Percentiles rank a stretch among this genome's conserved stretches.
phyloP scores from a whole-genome alignment of 2,888 invertebrate genomes.

The Oscheius sp. region DNA sequence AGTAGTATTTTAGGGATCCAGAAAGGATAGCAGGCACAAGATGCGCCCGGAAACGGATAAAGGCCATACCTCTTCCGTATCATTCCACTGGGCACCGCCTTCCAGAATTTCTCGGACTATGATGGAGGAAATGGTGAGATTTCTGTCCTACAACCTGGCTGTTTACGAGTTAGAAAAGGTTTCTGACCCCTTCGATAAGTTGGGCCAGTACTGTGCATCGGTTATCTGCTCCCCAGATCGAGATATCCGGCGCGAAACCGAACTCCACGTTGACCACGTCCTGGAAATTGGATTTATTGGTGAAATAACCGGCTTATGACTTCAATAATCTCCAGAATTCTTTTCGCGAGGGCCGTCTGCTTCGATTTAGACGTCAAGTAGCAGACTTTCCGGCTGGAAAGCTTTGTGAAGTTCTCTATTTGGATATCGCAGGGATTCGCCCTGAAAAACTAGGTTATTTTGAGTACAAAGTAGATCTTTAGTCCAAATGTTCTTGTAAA shows the following conservation, averaged over 20 bases:
- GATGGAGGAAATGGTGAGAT: not conserved
- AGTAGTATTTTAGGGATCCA: too few relatives aligned
- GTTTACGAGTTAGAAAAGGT: not conserved
- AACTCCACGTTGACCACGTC: slow-evolving; percentile 28
- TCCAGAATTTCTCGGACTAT: slow-evolving; percentile 9
- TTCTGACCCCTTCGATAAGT: not conserved
- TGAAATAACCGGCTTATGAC: not conserved
- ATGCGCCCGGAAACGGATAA: not conserved
- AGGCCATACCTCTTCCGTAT: not conserved
- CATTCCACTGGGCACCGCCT: slow-evolving; percentile 20
- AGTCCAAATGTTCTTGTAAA: not conserved
- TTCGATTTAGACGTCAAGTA: not conserved
- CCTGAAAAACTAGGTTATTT: not conserved
- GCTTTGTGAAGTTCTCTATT: not conserved
- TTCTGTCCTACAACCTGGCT: not conserved
- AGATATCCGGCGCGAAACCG: slow-evolving; percentile 26
- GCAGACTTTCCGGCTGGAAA: not conserved
- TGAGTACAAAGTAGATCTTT: not conserved
- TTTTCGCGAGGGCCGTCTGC: not conserved
- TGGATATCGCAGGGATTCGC: not conserved
- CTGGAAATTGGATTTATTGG: slow-evolving; percentile 1
- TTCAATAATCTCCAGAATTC: slow-evolving; percentile 12
- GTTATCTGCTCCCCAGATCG: slow-evolving; percentile 21
- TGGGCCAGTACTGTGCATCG: slow-evolving; percentile 13
- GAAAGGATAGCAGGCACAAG: too few relatives aligned